Percentiles rank a stretch among this genome's conserved stretches.
Evolutionary conservation across 2,113 vertebrate species (phyloP).

Genomic region (Glaucomys volans): DNA sequence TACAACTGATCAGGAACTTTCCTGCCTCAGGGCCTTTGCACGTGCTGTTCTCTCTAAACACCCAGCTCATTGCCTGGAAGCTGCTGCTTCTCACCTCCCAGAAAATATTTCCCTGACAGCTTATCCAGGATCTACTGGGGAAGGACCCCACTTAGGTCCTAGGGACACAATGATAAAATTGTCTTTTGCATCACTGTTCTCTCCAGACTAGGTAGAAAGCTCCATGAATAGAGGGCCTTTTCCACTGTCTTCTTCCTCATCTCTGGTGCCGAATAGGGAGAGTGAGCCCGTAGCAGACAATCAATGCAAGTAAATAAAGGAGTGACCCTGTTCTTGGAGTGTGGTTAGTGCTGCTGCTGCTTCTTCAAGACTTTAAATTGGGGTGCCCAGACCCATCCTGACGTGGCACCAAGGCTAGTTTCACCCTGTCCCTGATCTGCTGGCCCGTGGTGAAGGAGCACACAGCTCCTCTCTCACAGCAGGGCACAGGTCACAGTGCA

Average conservation of each 20-base stretch:
- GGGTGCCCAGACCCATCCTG: neutral
- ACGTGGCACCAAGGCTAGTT: neutral
- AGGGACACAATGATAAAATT: neutral
- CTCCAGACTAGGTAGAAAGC: neutral
- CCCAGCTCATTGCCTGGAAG: neutral
- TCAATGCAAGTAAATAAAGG: neutral
- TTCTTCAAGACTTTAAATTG: neutral
- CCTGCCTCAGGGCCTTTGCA: neutral
- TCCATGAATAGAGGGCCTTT: neutral
- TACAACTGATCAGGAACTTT: neutral
- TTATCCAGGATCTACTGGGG: neutral
- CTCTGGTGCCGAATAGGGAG: neutral
- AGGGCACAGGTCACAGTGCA: neutral
- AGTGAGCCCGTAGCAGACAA: neutral
- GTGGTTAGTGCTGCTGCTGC: neutral
- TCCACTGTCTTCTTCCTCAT: neutral
- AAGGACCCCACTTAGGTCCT: neutral
- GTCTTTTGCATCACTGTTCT: neutral
- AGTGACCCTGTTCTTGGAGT: neutral
- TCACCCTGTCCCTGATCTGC: neutral
- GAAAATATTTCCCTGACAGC: neutral
- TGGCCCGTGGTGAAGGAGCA: neutral
- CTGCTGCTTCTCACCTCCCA: neutral
- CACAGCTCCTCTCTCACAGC: neutral
- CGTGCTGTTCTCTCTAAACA: neutral